Base-by-base conservation (phyloP, 2,113 vertebrate genomes). In the Triplophysa dalaica region DNA sequence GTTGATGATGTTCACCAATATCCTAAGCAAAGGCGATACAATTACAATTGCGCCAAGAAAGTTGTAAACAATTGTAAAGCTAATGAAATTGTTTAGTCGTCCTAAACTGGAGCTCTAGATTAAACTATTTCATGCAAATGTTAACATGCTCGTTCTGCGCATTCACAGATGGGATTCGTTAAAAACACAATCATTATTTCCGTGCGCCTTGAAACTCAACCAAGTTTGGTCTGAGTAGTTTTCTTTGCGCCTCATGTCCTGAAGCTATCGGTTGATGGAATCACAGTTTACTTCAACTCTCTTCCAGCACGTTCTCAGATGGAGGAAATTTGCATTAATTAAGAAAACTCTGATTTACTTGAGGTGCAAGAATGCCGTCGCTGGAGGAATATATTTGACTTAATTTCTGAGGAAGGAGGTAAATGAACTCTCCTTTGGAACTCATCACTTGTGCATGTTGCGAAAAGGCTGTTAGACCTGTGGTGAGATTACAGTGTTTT, bases 301-400 rank as follows among this genome's bases (percentile, higher is more conserved):
- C 84, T 87, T 85, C 84, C 81, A 90, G 87, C 85, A 87, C 82
- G 50, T 82, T 86, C 84, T 87, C 85, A 85, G 89, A 89, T 87
- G 80, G 76, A n/a, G 77, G 43, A 89, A 85, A 93, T 91, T 89
- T 92, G 87, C 90, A 92, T 93, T 90, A 90, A 92, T 93, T 92
- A 92, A 85, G 86, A 85, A 85, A 85, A 83, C 88, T 87, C 82
- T 85, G 84, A 82, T 79, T 79, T 79, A 79, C 41, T 52, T 19
- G 65, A 90, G 85, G 48, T 80, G 81, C 84, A 78, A 72, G 83
- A 85, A 86, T 83, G 81, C 69, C 80, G 88, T 87, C 87, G 85
- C 87, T 78, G 84, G 88, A 87, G 78, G 84, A 91, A 87, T 91
- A 83, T 80, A 83, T 90, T 86, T 84, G 61, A 83, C 83, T 70